phyloP scores from a whole-genome alignment of 1,140 invertebrate species.

The Gonatopus flavifemur region DNA sequence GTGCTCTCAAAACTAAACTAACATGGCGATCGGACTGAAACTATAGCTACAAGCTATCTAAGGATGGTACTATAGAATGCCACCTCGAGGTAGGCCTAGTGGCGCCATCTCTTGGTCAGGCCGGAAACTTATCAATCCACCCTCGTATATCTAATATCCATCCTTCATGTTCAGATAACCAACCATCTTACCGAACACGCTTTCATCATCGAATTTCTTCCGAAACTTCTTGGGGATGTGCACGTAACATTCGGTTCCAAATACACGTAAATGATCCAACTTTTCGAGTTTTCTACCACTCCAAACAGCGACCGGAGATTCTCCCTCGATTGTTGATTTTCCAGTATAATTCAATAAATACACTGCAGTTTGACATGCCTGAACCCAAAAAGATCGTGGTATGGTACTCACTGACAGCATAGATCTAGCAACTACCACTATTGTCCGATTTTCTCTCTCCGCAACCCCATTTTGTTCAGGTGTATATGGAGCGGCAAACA shows the following conservation, averaged over 20 bases:
- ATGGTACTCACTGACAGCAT: constrained; percentile 18
- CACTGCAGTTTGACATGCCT: not conserved
- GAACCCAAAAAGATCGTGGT: constrained; percentile 5
- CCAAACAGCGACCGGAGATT: not conserved
- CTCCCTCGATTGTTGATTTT: not conserved
- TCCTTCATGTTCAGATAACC: constrained; percentile 18
- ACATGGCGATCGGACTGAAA: too few relatives aligned
- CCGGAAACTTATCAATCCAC: too few relatives aligned
- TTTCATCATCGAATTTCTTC: constrained; percentile 12
- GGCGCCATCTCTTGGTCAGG: too few relatives aligned
- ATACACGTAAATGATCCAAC: not conserved
- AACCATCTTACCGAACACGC: constrained; percentile 1
- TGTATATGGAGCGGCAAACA: constrained; percentile 36
- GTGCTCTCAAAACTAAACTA: too few relatives aligned
- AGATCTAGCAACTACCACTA: constrained; percentile 24
- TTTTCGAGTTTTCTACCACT: not conserved
- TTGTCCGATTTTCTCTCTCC: constrained; percentile 37
- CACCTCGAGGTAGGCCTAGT: too few relatives aligned
- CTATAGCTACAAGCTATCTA: too few relatives aligned
- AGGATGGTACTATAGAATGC: too few relatives aligned
- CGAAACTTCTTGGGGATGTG: constrained; percentile 17
- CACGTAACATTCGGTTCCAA: constrained; percentile 7
- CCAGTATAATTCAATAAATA: not conserved
- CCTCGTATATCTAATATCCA: constrained; percentile 19
- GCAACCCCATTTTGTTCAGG: constrained; percentile 44